phyloP scores from a whole-genome alignment of 2,113 vertebrate genomes.

The Poecile atricapillus region DNA sequence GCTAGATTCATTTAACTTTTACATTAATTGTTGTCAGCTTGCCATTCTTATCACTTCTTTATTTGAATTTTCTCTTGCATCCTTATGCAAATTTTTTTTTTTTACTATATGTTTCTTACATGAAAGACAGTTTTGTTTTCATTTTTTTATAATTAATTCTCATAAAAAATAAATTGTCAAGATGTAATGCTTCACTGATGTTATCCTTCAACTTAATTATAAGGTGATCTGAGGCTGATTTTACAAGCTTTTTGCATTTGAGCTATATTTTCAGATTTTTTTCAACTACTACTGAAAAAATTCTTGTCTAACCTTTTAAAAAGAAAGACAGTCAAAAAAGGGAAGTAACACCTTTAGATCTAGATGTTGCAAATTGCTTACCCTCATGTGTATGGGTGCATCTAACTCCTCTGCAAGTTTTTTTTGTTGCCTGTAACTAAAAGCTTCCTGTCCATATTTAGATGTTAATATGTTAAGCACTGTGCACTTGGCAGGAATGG shows the following conservation, averaged over 20 bases:
- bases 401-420: not conserved
- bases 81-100: not conserved
- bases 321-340: not conserved
- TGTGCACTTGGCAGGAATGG: not conserved
- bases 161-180: not conserved
- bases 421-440: not conserved
- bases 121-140: not conserved
- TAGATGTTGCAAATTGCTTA: not conserved
- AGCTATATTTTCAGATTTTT: not conserved
- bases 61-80: conserved; percentile 8
- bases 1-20: not conserved
- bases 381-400: not conserved
- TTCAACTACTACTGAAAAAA: not conserved
- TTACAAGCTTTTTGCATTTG: not conserved
- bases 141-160: not conserved
- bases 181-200: not conserved
- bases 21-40: not conserved
- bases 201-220: conserved; percentile 2
- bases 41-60: not conserved
- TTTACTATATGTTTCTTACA: not conserved
- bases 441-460: rapidly evolving
- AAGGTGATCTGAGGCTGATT: not conserved
- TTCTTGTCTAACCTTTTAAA: not conserved
- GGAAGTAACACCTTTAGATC: not conserved
- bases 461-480: not conserved